Percentiles rank a stretch among this genome's conserved stretches.
Evolutionary conservation across 2,888 invertebrate genomes (phyloP).

Genomic region (Andrena flavipes): DNA sequence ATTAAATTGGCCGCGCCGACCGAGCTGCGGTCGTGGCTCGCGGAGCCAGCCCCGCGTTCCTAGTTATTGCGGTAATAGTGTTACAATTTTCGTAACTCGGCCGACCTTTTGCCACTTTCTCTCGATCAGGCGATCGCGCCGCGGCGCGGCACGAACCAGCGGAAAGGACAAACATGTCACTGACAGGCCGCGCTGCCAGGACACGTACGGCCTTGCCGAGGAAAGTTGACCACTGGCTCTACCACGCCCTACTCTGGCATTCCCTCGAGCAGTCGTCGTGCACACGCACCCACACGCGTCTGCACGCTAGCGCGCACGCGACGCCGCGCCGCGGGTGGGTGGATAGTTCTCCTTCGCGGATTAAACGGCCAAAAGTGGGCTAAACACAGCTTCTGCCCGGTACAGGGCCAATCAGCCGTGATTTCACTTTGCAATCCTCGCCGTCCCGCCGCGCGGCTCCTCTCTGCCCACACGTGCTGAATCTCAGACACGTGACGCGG

Average conservation of each 20-base stretch:
- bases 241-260: constrained; percentile 68
- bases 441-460: not conserved
- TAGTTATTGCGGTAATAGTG: constrained; percentile 48
- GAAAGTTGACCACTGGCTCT: constrained; percentile 76
- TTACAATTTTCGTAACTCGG: constrained; percentile 55
- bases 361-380: constrained; percentile 42
- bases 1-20: constrained; percentile 24
- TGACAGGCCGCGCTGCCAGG: constrained; percentile 77
- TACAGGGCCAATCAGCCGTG: constrained; percentile 2
- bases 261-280: constrained; percentile 29
- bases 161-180: constrained; percentile 56
- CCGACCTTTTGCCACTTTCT: constrained; percentile 63
- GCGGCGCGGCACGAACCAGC: constrained; percentile 42
- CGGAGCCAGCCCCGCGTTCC: constrained; percentile 22
- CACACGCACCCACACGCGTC: constrained; percentile 50
- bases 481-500: constrained; percentile 17
- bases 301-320: not conserved
- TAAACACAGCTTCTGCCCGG: constrained; percentile 34
- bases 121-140: constrained; percentile 41
- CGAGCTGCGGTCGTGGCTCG: constrained; percentile 16
- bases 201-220: constrained; percentile 83
- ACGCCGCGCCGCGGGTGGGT: constrained; percentile 8
- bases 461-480: constrained; percentile 10
- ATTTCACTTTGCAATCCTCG: constrained; percentile 17
- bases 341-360: constrained; percentile 8